Evolutionary conservation across 1,140 invertebrate genomes (phyloP).

Genomic region (Sycobia sp.): DNA sequence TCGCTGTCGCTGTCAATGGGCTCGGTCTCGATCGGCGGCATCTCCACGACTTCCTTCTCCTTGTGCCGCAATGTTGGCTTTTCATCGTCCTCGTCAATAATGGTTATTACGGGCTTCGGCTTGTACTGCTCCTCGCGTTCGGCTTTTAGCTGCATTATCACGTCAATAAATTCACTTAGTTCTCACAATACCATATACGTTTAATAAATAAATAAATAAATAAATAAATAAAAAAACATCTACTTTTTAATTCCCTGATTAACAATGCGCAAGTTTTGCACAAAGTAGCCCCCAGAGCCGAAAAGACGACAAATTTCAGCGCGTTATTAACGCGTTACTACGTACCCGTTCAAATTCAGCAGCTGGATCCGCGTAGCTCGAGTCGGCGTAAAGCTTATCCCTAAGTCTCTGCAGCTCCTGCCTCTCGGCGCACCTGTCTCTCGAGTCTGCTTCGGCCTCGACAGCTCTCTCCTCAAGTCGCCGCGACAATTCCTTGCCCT

Average conservation of each 20-base stretch:
- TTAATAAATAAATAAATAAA: no score
- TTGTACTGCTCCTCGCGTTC: constrained; percentile 84
- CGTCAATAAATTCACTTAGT: no score
- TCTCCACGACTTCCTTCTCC: constrained; percentile 50
- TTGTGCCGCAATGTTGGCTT: constrained; percentile 42
- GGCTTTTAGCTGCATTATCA: constrained; percentile 69
- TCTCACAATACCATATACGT: no score
- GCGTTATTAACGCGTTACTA: no score
- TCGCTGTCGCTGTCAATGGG: constrained; percentile 70
- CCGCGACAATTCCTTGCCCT: constrained; percentile 87
- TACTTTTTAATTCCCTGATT: no score
- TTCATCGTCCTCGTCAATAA: constrained; percentile 61
- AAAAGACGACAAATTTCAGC: no score
- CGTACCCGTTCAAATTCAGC: constrained; percentile 82
- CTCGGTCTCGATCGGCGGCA: constrained; percentile 70
- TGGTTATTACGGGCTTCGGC: constrained; percentile 75
- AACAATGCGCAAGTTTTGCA: no score
- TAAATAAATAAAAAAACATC: constrained; percentile 41
- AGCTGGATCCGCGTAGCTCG: constrained; percentile 76
- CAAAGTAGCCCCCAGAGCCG: no score
- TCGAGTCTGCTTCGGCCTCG: constrained; percentile 88
- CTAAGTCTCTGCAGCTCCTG: constrained; percentile 91
- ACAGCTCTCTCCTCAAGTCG: constrained; percentile 88
- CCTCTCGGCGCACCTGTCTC: constrained; percentile 87
- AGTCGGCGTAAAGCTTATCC: constrained; percentile 79